phyloP scores from a whole-genome alignment of 2,797 vertebrate species.

The Vipera ursinii region DNA sequence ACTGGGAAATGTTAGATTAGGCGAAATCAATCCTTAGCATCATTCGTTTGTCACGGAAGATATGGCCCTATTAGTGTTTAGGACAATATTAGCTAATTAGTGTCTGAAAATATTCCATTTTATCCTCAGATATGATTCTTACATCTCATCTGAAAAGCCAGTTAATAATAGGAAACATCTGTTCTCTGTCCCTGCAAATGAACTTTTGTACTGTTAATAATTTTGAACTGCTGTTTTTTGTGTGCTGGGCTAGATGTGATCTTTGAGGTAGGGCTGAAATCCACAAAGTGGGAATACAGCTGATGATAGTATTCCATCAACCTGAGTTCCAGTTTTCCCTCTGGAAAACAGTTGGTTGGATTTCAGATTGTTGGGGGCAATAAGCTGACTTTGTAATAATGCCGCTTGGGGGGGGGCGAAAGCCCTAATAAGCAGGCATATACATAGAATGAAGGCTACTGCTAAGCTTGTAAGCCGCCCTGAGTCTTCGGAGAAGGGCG shows the following conservation, averaged over 20 bases:
- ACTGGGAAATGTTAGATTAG: neutral
- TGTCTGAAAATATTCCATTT: slow-evolving; percentile 42
- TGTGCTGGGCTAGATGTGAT: slow-evolving; percentile 44
- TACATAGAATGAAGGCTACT: too few relatives aligned
- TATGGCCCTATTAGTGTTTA: slow-evolving; percentile 25
- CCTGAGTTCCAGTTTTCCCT: slow-evolving; percentile 47
- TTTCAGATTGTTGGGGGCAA: too few relatives aligned
- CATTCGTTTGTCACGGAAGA: neutral
- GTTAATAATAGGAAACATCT: slow-evolving; percentile 70
- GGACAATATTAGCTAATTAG: slow-evolving; percentile 48
- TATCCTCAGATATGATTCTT: neutral
- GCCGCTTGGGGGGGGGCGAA: too few relatives aligned
- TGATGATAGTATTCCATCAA: slow-evolving; percentile 58
- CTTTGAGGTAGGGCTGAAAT: slow-evolving; percentile 59
- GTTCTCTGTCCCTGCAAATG: slow-evolving; percentile 47
- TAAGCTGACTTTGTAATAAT: too few relatives aligned
- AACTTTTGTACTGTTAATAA: slow-evolving; percentile 62
- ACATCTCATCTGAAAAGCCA: slow-evolving; percentile 51
- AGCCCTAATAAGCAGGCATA: too few relatives aligned
- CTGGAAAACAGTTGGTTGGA: slow-evolving; percentile 30
- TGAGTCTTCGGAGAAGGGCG: too few relatives aligned
- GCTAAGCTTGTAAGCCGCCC: too few relatives aligned
- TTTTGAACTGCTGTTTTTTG: slow-evolving; percentile 52
- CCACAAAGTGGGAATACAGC: slow-evolving; percentile 62
- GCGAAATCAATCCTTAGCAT: slow-evolving; percentile 24